Conservation (phyloP, 2,797 vertebrate genomes). For the Myotis findleyi region DNA sequence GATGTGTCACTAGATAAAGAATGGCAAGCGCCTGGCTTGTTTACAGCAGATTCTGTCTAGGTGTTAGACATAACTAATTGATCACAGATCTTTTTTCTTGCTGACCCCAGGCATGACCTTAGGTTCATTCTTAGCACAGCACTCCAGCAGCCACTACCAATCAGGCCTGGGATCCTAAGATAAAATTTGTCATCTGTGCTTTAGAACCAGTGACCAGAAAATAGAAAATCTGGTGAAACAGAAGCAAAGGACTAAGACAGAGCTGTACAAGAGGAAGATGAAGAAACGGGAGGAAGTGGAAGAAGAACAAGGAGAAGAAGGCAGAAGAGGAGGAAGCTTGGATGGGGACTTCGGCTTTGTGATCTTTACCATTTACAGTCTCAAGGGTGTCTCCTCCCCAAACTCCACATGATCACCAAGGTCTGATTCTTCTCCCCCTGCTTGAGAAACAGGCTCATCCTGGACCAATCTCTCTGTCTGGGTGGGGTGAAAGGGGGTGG, state of each 20-base stretch:
- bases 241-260: not conserved
- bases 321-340: not conserved
- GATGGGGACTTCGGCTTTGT: not conserved
- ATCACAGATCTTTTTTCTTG: conserved; percentile 67
- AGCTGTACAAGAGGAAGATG: not conserved
- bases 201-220: not conserved
- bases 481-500: not conserved
- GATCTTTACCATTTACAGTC: not conserved
- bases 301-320: not conserved
- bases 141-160: conserved; percentile 10
- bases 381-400: not conserved
- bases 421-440: not conserved
- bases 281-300: not conserved
- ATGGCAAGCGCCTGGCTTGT: conserved; percentile 37
- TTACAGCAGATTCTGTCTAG: conserved; percentile 14
- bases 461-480: not conserved
- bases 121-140: conserved; percentile 36
- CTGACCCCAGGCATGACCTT: not conserved
- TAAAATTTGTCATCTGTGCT: conserved; percentile 30
- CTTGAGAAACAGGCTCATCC: not conserved
- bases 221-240: conserved; percentile 8
- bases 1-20: conserved; percentile 51
- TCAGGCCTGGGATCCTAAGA: not conserved
- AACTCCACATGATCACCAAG: not conserved
- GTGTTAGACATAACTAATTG: conserved; percentile 66